Evolutionary conservation across 2,113 vertebrate species (phyloP).

Genomic region (Xiphias gladius): DNA sequence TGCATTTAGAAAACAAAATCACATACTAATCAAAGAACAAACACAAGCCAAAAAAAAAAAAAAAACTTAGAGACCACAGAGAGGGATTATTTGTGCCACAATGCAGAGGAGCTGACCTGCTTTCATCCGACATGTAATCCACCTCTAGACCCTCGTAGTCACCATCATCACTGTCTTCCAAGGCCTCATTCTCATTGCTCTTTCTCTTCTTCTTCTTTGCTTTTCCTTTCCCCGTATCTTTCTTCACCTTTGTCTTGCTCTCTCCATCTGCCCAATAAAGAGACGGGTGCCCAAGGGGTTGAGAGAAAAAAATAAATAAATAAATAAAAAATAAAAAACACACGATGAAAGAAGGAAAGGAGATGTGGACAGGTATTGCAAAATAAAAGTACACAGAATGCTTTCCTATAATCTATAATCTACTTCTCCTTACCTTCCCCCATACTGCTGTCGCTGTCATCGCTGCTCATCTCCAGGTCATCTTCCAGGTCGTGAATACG

Average conservation of each 20-base stretch:
- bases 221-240: constrained; percentile 82
- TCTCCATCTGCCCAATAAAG: constrained; percentile 77
- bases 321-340: not conserved
- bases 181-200: constrained; percentile 85
- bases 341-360: not conserved
- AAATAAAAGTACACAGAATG: not conserved
- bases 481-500: constrained; percentile 93
- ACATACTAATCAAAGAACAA: not conserved
- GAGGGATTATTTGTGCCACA: not conserved
- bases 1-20: constrained; percentile 47
- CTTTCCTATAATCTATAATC: not conserved
- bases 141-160: constrained; percentile 94
- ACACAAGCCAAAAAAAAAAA: not conserved
- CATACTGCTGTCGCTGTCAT: constrained; percentile 89
- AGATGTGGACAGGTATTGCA: not conserved
- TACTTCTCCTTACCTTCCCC: constrained; percentile 84
- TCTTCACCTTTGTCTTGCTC: constrained; percentile 76
- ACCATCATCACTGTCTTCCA: constrained; percentile 93
- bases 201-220: constrained; percentile 84
- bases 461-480: constrained; percentile 91
- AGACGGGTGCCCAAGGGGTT: not conserved
- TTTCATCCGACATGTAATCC: constrained; percentile 95
- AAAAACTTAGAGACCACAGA: not conserved
- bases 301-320: not conserved
- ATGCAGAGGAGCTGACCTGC: constrained; percentile 82